These are phyloP conservation scores for Poliocrania exsul DNA, from an alignment of 2,797 vertebrate genomes.

Conservation along the genomic window DNA sequence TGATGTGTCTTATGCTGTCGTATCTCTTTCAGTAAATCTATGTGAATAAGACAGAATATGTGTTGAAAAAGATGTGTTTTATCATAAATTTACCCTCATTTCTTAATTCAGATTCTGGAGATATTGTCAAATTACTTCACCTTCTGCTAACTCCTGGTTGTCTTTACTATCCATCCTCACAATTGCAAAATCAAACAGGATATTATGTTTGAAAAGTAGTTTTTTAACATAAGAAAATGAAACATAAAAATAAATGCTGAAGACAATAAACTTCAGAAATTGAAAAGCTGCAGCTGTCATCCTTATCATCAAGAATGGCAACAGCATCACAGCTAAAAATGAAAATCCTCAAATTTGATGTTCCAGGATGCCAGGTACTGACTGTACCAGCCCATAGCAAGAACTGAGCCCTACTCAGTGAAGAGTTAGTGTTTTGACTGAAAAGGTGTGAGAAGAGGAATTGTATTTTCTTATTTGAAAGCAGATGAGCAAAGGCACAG, in stretches of 20 bases:
- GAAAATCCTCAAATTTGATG: neutral
- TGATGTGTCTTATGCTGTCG: neutral
- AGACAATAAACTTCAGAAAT: constrained; percentile 14
- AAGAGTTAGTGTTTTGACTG: neutral
- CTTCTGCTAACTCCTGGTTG: neutral
- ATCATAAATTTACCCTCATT: constrained; percentile 52
- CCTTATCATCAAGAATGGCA: neutral
- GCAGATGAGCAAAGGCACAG: neutral
- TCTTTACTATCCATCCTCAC: neutral
- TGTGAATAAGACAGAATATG: constrained; percentile 31
- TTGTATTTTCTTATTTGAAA: neutral
- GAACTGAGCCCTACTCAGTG: neutral
- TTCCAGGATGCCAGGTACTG: neutral
- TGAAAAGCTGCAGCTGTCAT: constrained; percentile 18
- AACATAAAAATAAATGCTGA: constrained; percentile 21
- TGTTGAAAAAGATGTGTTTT: constrained; percentile 16
- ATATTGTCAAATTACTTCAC: neutral
- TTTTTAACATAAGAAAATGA: constrained; percentile 12
- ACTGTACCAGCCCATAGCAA: neutral
- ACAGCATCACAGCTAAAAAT: neutral
- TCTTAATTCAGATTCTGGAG: neutral
- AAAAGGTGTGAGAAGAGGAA: neutral
- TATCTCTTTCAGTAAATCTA: constrained; percentile 20
- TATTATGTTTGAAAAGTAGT: neutral
- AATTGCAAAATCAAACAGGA: neutral